Evolutionary conservation across 2,888 invertebrate genomes (phyloP).

Genomic region (Stramonita haemastoma): DNA sequence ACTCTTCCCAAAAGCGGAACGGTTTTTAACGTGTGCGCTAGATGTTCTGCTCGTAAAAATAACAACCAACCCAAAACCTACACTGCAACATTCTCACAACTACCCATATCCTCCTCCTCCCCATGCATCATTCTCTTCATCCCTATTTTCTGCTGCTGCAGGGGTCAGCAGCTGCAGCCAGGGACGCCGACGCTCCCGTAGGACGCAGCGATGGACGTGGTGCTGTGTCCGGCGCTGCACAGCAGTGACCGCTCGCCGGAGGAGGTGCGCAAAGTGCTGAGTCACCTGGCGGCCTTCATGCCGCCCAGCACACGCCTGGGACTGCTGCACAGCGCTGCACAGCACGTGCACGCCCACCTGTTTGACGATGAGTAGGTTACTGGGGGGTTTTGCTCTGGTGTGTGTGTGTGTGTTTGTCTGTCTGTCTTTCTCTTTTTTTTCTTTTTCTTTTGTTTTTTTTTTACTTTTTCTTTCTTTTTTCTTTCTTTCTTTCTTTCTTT

Average conservation of each 20-base stretch:
- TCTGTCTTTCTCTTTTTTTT: not conserved
- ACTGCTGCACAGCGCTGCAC: slow-evolving; percentile 19
- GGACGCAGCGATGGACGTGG: not conserved
- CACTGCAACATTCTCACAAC: too few species aligned
- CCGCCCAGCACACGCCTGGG: slow-evolving; percentile 18
- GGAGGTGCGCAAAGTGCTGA: not conserved
- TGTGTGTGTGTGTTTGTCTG: slow-evolving; percentile 7
- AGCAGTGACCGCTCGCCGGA: not conserved
- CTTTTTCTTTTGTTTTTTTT: not conserved
- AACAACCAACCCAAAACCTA: too few species aligned
- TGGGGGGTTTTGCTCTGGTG: not conserved
- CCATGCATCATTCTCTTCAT: not conserved
- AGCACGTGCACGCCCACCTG: slow-evolving; percentile 26
- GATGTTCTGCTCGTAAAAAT: too few species aligned
- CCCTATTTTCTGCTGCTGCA: not conserved
- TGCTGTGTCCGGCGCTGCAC: slow-evolving; percentile 18
- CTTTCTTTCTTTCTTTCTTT: too few species aligned
- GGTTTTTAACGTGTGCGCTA: too few species aligned
- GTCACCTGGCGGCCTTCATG: slow-evolving; percentile 16
- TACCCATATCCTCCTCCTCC: too few species aligned
- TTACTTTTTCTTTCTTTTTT: too few species aligned
- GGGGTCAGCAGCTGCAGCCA: not conserved
- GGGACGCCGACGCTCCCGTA: not conserved
- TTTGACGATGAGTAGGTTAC: slow-evolving; percentile 35
- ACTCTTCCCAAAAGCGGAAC: too few species aligned